These are phyloP conservation scores for Aethina tumida DNA, from an alignment of 1,140 invertebrate genomes.

Conservation along the genomic window DNA sequence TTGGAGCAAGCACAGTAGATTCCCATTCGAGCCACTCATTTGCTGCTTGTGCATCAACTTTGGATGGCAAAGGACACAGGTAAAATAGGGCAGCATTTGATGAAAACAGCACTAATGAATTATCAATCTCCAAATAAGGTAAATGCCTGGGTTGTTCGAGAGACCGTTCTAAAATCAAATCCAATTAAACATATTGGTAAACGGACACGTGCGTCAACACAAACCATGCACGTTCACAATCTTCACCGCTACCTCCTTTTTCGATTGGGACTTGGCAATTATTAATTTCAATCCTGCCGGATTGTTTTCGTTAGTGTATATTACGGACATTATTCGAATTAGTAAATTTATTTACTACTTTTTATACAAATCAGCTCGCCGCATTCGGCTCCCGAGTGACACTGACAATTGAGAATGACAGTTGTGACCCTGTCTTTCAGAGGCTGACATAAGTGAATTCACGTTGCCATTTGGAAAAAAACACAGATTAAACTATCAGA, in stretches of 20 bases:
- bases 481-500: too few relatives aligned
- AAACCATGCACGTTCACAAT: conserved; percentile 47
- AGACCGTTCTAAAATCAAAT: conserved; percentile 24
- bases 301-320: conserved; percentile 60
- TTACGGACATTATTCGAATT: conserved; percentile 42
- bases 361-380: too few relatives aligned
- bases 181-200: conserved; percentile 12
- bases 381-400: too few relatives aligned
- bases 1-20: conserved; percentile 52
- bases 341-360: too few relatives aligned
- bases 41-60: conserved; percentile 34
- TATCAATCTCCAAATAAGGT: conserved; percentile 41
- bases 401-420: too few relatives aligned
- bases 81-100: conserved; percentile 45
- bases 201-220: conserved; percentile 15
- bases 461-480: too few relatives aligned
- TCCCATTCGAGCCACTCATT: conserved; percentile 71
- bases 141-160: conserved; percentile 35
- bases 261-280: conserved; percentile 51
- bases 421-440: too few relatives aligned
- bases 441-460: too few relatives aligned
- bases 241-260: conserved; percentile 43
- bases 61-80: conserved; percentile 35
- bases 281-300: conserved; percentile 59
- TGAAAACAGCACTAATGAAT: conserved; percentile 42